phyloP scores from a whole-genome alignment of 2,888 invertebrate genomes.

The Anarsia innoxiella region DNA sequence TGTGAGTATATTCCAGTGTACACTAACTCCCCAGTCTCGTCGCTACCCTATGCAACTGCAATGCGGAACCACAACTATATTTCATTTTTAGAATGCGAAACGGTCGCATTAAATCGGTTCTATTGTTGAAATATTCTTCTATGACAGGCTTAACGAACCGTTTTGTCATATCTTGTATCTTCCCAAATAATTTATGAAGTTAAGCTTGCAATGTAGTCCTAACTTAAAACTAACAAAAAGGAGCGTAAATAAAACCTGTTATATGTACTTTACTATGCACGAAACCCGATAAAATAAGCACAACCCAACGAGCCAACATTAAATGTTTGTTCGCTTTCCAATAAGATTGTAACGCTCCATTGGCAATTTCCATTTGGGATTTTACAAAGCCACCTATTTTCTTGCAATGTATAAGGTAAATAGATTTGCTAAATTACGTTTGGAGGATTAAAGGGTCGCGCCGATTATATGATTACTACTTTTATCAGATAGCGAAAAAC shows the following conservation, averaged over 20 bases:
- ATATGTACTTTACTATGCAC: no score
- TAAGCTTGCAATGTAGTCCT: no score
- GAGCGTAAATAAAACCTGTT: no score
- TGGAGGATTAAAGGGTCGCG: no score
- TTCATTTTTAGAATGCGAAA: constrained; percentile 65
- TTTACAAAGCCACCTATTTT: neutral
- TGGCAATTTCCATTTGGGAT: neutral
- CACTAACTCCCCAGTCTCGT: constrained; percentile 1
- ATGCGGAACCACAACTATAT: constrained; percentile 66
- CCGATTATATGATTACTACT: no score
- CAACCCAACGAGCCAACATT: neutral
- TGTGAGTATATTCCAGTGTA: constrained; percentile 4
- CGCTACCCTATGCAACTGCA: constrained; percentile 66
- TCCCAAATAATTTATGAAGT: no score
- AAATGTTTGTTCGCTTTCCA: constrained; percentile 1
- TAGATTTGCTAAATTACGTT: neutral
- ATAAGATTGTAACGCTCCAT: constrained; percentile 1
- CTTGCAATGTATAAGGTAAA: neutral
- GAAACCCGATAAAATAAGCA: neutral
- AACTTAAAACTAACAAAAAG: no score
- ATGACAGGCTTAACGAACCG: constrained; percentile 53
- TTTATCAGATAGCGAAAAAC: no score
- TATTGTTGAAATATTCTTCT: constrained; percentile 56
- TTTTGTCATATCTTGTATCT: constrained; percentile 29
- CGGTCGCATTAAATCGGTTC: constrained; percentile 48